These are phyloP conservation scores for Actias luna DNA, from an alignment of 2,888 invertebrate species.

Conservation along the genomic window DNA sequence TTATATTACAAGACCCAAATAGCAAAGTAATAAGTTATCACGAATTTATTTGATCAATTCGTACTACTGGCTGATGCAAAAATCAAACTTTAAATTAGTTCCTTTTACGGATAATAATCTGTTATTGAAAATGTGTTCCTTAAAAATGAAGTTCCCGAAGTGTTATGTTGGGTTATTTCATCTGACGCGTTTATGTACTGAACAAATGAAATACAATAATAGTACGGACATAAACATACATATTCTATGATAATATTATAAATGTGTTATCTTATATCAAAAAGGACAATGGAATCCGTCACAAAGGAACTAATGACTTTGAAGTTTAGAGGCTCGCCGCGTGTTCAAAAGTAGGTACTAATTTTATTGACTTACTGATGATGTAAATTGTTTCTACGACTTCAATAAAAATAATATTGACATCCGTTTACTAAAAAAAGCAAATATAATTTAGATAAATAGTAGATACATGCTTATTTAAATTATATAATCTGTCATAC, in stretches of 20 bases:
- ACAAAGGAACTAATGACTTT: not conserved
- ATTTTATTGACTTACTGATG: constrained; percentile 38
- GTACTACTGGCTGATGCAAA: too few species aligned
- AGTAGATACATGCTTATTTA: not conserved
- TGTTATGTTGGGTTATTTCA: too few species aligned
- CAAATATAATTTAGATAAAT: constrained; percentile 37
- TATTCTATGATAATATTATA: not conserved
- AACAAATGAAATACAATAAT: not conserved
- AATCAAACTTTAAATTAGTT: too few species aligned
- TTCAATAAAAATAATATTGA: constrained; percentile 41
- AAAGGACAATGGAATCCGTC: not conserved
- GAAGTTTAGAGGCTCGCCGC: constrained; percentile 26
- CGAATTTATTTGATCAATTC: too few species aligned
- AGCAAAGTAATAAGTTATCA: too few species aligned
- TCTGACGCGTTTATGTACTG: too few species aligned
- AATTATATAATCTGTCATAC: too few species aligned
- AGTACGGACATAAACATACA: not conserved
- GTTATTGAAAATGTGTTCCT: too few species aligned
- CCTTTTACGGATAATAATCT: too few species aligned
- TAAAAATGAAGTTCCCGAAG: too few species aligned
- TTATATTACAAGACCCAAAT: too few species aligned
- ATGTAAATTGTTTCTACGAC: constrained; percentile 37
- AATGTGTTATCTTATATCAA: not conserved
- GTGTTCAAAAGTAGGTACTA: constrained; percentile 12
- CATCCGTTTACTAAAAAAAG: constrained; percentile 40